Evolutionary conservation across 2,113 vertebrate genomes (phyloP).

Genomic region (Bos taurus): DNA sequence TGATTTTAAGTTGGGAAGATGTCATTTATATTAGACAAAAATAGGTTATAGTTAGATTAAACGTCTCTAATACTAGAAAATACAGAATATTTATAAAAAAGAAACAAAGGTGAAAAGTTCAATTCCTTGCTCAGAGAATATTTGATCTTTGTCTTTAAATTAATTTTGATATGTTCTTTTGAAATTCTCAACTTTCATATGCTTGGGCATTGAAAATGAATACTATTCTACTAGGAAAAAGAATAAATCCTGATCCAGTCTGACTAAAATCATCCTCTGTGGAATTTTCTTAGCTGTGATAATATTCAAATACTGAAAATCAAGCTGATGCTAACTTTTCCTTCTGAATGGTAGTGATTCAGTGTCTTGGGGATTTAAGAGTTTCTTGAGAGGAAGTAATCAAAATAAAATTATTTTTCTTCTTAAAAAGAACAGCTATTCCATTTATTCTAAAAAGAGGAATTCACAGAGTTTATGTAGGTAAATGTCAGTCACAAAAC

Average conservation of each 20-base stretch:
- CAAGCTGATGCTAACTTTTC: not conserved
- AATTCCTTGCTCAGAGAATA: not conserved
- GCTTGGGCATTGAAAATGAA: not conserved
- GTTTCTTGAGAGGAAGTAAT: constrained; percentile 16
- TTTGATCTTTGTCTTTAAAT: constrained; percentile 43
- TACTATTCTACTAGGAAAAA: not conserved
- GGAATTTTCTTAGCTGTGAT: not conserved
- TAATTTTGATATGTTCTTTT: not conserved
- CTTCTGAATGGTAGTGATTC: not conserved
- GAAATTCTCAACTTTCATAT: constrained; percentile 30
- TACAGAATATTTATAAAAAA: constrained; percentile 46
- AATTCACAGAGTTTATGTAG: not conserved
- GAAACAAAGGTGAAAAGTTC: constrained; percentile 55
- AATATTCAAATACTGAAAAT: not conserved
- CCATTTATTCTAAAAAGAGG: not conserved
- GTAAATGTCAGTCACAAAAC: not conserved
- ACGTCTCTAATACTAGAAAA: constrained; percentile 30
- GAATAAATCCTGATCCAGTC: not conserved
- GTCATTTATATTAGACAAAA: constrained; percentile 54
- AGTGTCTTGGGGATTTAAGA: not conserved
- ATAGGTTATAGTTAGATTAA: constrained; percentile 45
- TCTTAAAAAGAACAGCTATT: not conserved
- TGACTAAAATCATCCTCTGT: not conserved
- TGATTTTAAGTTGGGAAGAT: constrained; percentile 56
- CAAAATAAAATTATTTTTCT: constrained; percentile 35